Evolutionary conservation across 2,113 vertebrate genomes (phyloP), one percentile per base, ranked within the genome.

Genomic region (Pteruthius melanotis): DNA sequence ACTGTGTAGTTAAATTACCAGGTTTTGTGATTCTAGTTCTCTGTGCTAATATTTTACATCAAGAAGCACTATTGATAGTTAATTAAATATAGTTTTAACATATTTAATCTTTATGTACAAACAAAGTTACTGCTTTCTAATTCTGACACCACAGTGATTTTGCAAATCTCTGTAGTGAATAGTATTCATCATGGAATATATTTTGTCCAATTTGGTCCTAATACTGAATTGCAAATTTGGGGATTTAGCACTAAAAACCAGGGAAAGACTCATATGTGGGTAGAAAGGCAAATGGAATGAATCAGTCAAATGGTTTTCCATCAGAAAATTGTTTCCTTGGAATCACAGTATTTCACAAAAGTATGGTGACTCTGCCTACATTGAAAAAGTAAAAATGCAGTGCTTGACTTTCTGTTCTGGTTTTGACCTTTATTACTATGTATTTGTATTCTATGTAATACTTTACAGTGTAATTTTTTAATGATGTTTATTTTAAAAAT

Each of bases 1-100:
- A 69, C 71, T 95, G 49, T 90, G 59, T 88, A 83, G 63, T 93
- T 78, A 96, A 94, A 71, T 91, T 40, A 59, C 44, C 79, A 64
- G 49, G 13, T 87, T 70, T 82, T 54, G 18, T 87, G 60, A 95
- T 93, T 94, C 42, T 78, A 2, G 26, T 85, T 95, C 42, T 82
- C 71, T 94, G 70, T 65, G 80, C 83, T 94, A 69, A 52, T 91
- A 77, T 59, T 95, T 93, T 52, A 28, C 37, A 75, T 45, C 54
- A 77, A 66, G 59, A 85, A 91, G 71, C 47, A 74, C 71, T 85
- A 66, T 12, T 92, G 71, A 68, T 92, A 77, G 37, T 70, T 83
- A 68, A 63, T 60, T 72, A 86, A 91, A 69, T 65, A 83, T 30
- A 52, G 12, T 40, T 89, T 31, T 82, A 79, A 65, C 42, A 27